Percentiles rank a stretch among this genome's conserved stretches.
These are phyloP conservation scores for Ectemnius lituratus DNA, from an alignment of 2,888 invertebrate genomes.

Conservation along the genomic window DNA sequence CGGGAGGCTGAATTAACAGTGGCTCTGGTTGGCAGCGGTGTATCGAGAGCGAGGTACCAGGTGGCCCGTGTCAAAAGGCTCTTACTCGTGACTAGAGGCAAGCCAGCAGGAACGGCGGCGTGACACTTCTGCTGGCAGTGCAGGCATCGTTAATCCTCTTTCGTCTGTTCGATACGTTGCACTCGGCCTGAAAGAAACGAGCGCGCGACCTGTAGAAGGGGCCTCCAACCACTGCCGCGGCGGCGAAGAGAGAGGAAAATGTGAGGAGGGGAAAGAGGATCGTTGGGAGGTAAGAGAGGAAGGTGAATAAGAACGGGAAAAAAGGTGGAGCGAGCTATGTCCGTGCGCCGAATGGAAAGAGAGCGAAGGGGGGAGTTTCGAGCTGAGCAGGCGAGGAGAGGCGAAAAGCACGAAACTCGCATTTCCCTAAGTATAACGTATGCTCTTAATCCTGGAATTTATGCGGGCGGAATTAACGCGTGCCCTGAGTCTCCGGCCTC, in stretches of 20 bases:
- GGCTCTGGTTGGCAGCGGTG: no score
- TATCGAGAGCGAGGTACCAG: no score
- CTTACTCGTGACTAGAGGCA: no score
- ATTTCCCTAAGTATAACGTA: slow-evolving; percentile 75
- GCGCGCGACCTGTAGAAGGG: no score
- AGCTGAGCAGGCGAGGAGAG: slow-evolving; percentile 33
- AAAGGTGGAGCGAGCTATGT: slow-evolving; percentile 5
- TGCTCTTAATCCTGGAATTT: slow-evolving; percentile 74
- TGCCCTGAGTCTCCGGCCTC: slow-evolving; percentile 34
- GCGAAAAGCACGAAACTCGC: slow-evolving; percentile 65
- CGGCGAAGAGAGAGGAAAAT: not conserved
- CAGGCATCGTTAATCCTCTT: slow-evolving; percentile 12
- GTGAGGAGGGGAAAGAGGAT: slow-evolving; percentile 15
- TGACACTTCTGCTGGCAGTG: slow-evolving; percentile 9
- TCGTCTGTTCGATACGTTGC: slow-evolving; percentile 29
- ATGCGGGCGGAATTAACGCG: slow-evolving; percentile 74
- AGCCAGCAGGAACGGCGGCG: not conserved
- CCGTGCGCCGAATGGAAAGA: slow-evolving; percentile 4
- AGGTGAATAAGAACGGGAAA: slow-evolving; percentile 13
- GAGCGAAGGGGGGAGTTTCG: slow-evolving; percentile 26
- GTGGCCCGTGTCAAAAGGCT: no score
- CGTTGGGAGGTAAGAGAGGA: slow-evolving; percentile 7
- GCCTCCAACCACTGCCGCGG: no score
- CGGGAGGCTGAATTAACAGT: no score
- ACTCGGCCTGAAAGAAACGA: slow-evolving; percentile 15